Percentiles rank a stretch among this genome's conserved stretches.
phyloP scores from a whole-genome alignment of 2,888 invertebrate genomes.

The Trissonchulus sp. region DNA sequence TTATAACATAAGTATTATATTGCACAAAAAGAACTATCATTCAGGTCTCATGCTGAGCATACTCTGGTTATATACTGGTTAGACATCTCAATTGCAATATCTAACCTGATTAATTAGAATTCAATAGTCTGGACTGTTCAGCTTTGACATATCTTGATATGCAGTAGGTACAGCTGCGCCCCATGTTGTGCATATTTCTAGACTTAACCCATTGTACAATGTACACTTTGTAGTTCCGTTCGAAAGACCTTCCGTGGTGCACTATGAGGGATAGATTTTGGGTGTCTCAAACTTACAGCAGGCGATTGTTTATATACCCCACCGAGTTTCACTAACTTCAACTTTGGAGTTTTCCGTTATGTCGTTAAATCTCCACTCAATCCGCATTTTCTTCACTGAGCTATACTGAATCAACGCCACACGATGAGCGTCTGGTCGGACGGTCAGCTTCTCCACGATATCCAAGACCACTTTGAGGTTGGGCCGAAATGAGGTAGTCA shows the following conservation, averaged over 20 bases:
- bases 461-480: background rate
- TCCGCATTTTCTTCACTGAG: constrained; percentile 4
- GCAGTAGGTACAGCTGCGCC: too few species aligned
- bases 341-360: background rate
- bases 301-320: background rate
- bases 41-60: background rate
- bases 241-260: too few species aligned
- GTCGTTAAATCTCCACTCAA: background rate
- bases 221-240: too few species aligned
- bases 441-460: background rate
- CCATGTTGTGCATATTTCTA: too few species aligned
- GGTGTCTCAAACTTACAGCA: background rate
- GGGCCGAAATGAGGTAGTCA: background rate
- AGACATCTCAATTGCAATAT: too few species aligned
- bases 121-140: too few species aligned
- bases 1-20: too few species aligned
- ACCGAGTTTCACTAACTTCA: constrained; percentile 3
- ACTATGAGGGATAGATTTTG: too few species aligned
- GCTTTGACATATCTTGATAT: too few species aligned
- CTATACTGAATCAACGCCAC: constrained; percentile 6
- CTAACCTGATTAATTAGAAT: too few species aligned
- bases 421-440: constrained; percentile 11
- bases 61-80: constrained; percentile 6
- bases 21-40: too few species aligned
- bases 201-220: too few species aligned